Percentiles rank a stretch among this genome's conserved stretches.
Conservation (phyloP, 2,113 vertebrate genomes). For the Elephantulus edwardii region DNA sequence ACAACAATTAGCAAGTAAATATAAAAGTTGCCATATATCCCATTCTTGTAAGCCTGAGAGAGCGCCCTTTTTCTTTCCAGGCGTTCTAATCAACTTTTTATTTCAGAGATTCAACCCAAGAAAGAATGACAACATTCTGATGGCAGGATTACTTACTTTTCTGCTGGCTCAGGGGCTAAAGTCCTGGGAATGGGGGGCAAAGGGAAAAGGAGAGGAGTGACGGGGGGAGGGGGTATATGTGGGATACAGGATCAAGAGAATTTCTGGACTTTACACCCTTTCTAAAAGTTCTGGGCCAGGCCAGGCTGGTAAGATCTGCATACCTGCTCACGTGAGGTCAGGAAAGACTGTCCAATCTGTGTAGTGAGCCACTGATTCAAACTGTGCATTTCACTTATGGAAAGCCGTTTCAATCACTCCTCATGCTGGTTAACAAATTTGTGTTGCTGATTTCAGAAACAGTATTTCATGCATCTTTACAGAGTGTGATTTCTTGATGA, state of each 20-base stretch:
- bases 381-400: neutral
- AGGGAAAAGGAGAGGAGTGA: too few relatives aligned
- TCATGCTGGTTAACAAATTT: neutral
- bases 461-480: neutral
- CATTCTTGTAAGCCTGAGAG: neutral
- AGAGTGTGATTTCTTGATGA: neutral
- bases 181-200: neutral
- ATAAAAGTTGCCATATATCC: neutral
- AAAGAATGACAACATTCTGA: neutral
- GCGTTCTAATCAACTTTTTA: neutral
- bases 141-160: neutral
- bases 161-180: neutral
- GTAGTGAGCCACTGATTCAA: neutral
- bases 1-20: neutral
- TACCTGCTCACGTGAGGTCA: neutral
- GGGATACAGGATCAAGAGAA: neutral
- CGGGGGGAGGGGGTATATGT: too few relatives aligned
- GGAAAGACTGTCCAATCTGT: neutral
- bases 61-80: neutral
- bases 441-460: conserved; percentile 18
- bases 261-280: neutral
- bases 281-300: neutral
- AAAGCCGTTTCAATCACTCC: neutral
- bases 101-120: neutral
- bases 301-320: neutral